Evolutionary conservation across 2,888 invertebrate genomes (phyloP), one percentile per base, ranked within the genome.

Genomic region (Hydriomena furcata): DNA sequence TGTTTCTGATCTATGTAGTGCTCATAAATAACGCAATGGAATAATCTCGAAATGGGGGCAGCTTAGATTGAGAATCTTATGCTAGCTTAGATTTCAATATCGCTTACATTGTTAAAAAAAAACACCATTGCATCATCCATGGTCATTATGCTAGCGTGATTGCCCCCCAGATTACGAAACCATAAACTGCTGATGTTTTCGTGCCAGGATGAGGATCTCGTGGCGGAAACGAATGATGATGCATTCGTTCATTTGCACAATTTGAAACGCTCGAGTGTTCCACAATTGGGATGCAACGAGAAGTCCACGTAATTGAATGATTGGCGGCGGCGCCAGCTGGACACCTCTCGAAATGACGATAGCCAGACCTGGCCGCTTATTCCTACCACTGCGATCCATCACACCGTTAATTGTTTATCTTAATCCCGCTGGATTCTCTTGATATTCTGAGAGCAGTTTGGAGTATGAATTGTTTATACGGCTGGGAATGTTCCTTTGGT

Each of bases 291-390:
- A 63, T 65, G 68, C 66, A 66, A 58, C 54, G 56, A 58, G 71
- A 57, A 73, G 72, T 69, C 74, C 60, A 60, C 63, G 69, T 78
- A 84, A 85, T 85, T 84, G 83, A 79, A 83, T 80, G 82, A 85
- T 85, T 85, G 81, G 63, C 72, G 54, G 76, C 76, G 76, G 80
- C 84, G 85, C 84, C 85, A 79, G 67, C 61, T 75, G 72, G 76
- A 75, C 78, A 79, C 80, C 82, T 78, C 81, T 80, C 69, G 72
- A 79, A 73, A 71, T 82, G 84, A 85, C 71, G 77, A 68, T 75
- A 68, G 52, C 67, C 84, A 84, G 82, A 67, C 60, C 73, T 76
- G 48, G 25, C 37, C 34, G 47, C 7, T 49, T 47, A 48, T 49
- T 80, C 73, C 77, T 72, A 69, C 65, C 56, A 30, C 71, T 71